phyloP scores from a whole-genome alignment of 2,797 vertebrate genomes.

The Gambusia yucatana region DNA sequence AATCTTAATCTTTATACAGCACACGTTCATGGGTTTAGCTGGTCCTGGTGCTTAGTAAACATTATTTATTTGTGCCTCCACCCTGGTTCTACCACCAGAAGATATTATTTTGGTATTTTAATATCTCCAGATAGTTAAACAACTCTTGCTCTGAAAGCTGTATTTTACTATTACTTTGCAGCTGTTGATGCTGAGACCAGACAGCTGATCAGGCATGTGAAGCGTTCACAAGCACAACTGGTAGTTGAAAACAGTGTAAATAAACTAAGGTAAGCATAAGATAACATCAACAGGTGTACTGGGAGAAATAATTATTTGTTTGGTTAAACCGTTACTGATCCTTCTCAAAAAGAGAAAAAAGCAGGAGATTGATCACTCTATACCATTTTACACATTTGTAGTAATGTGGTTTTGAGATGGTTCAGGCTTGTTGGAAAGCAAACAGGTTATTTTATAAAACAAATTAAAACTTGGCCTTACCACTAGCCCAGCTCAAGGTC shows the following conservation, averaged over 20 bases:
- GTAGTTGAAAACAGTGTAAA: background rate
- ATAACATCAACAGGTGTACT: background rate
- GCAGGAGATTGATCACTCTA: background rate
- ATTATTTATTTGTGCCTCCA: too few species aligned
- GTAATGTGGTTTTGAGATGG: background rate
- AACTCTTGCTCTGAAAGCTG: background rate
- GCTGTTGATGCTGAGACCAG: background rate
- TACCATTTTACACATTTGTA: background rate
- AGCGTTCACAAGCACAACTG: background rate
- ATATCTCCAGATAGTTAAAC: background rate
- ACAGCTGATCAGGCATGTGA: background rate
- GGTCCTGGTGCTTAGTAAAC: too few species aligned
- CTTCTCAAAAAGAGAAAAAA: background rate
- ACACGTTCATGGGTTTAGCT: background rate
- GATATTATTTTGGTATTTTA: background rate
- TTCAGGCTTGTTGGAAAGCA: background rate
- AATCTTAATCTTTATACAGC: background rate
- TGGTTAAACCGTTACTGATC: background rate
- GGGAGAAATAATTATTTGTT: background rate
- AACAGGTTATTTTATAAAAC: background rate
- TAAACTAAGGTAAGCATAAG: background rate
- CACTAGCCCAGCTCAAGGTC: background rate
- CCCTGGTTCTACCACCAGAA: too few species aligned
- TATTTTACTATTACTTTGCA: background rate
- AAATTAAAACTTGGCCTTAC: background rate